These are phyloP conservation scores for Aphidius colemani DNA, from an alignment of 2,888 invertebrate species.

Conservation along the genomic window DNA sequence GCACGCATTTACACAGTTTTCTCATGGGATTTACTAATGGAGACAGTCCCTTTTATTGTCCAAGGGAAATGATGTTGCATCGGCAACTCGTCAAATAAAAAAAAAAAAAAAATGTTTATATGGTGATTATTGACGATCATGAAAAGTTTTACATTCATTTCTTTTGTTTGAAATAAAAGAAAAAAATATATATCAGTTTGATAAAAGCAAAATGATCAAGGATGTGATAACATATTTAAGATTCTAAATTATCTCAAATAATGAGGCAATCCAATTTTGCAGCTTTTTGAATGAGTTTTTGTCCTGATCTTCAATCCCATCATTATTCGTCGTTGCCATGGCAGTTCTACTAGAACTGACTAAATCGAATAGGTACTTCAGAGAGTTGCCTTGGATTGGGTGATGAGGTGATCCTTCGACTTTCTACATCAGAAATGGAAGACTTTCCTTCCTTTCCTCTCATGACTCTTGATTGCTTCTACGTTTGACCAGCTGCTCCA, in stretches of 20 bases:
- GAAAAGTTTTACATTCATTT: neutral
- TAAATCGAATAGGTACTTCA: neutral
- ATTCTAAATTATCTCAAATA: slow-evolving; percentile 54
- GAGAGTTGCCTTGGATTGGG: neutral
- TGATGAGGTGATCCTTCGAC: slow-evolving; percentile 8
- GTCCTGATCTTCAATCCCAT: slow-evolving; percentile 4
- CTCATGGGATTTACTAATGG: slow-evolving; percentile 46
- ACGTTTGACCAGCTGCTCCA: slow-evolving; percentile 47
- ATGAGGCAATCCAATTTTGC: slow-evolving; percentile 49
- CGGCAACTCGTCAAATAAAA: slow-evolving; percentile 31
- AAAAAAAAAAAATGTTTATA: slow-evolving; percentile 12
- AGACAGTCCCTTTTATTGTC: slow-evolving; percentile 37
- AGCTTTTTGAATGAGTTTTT: slow-evolving; percentile 33
- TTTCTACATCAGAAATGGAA: slow-evolving; percentile 20
- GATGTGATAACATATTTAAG: slow-evolving; percentile 41
- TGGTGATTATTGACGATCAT: slow-evolving; percentile 29
- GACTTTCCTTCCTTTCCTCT: slow-evolving; percentile 34
- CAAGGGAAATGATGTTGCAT: slow-evolving; percentile 50
- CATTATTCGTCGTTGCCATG: slow-evolving; percentile 14
- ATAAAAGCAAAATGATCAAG: too few species aligned
- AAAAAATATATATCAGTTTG: neutral
- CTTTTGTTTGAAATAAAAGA: too few species aligned
- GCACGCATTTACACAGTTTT: slow-evolving; percentile 35
- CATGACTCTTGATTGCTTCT: slow-evolving; percentile 53
- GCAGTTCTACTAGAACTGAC: neutral